Base-by-base conservation (phyloP, 2,113 vertebrate genomes). In the Anolis sagrei region DNA sequence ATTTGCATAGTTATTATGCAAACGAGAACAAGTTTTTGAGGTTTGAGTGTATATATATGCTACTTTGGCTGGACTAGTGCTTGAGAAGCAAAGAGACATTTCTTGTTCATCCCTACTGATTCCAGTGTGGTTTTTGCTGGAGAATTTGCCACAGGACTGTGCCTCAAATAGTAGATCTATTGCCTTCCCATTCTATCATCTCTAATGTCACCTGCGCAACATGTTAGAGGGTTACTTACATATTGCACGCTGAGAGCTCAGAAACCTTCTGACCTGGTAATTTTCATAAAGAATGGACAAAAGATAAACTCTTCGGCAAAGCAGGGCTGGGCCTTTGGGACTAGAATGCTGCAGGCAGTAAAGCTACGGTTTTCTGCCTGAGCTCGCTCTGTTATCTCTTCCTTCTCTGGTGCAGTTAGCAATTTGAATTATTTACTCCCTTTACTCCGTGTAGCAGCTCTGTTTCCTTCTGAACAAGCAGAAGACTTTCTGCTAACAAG, bases 371-470 rank as follows among this genome's bases (percentile, higher is more conserved):
- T 93, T 94, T 93, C 94, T 95, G 91, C 89, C 86, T 88, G 89
- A 93, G 75, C 82, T 93, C 69, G 81, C 85, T 70, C 87, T 0
- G 0, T 93, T 94, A 80, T 90, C 90, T 92, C 78, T 48, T 64
- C 87, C 92, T 85, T 89, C 88, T 89, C 86, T 89, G 88, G 81
- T 0, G 0, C 90, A 88, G 86, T 34, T 91, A 90, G 83, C 81
- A 84, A 70, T 86, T 88, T 93, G 75, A 94, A 94, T 92, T 93
- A 94, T 93, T 94, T 91, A 93, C 88, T 92, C 79, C 1, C 32
- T n/a, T 62, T 51, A 81, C 88, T 92, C 91, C 3, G 62, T 36
- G 4, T 61, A 0, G 75, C 86, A 87, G 84, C 85, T 92, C 82
- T 81, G 5, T 87, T 92, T 92, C 85, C 86, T 48, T 82, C 76